Evolutionary conservation across 2,113 vertebrate species (phyloP), one percentile per base, ranked within the genome.

Genomic region (Nothoprocta pentlandii): DNA sequence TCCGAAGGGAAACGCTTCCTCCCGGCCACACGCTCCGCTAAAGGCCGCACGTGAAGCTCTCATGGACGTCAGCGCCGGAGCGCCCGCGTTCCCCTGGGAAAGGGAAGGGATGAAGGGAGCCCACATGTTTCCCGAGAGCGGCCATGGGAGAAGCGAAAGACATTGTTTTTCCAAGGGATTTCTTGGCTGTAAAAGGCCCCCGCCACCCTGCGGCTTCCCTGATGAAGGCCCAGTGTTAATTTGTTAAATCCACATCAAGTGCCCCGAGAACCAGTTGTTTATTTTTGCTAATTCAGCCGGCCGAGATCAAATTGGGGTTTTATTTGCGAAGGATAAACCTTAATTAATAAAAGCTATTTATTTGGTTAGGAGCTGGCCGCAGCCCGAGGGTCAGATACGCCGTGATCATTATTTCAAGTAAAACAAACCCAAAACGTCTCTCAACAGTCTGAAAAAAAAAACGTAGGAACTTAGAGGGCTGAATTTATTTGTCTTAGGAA

Each of bases 341-440:
- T 98, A 98, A 98, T 98, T 98, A 98, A 98, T 98, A 98, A 98
- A 98, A 97, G 89, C 93, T 98, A 98, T 98, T 97, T 98, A 98
- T 98, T 98, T 98, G 97, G 92, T 97, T 97, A 97, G 95, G 95
- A 95, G 94, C 83, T 1, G 25, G 59, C 91, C 3, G 12, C 89
- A 90, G 97, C 95, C 97, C 61, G 30, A 67, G 94, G 97, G 98
- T 98, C 97, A 95, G 92, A 91, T 96, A 92, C 54, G 89, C 93
- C 95, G 47, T 20, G 94, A 97, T 96, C 96, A 97, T 97, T 98
- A 96, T 98, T 97, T 94, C 96, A 96, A 97, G 96, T 96, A 96
- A 98, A 98, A 98, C 96, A 97, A 97, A 98, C 96, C 95, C 74
- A 94, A 95, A 91, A 92, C 26, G 91, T 96, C 96, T 97, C 97